phyloP scores from a whole-genome alignment of 2,888 invertebrate species.

The Lysandra bellargus region DNA sequence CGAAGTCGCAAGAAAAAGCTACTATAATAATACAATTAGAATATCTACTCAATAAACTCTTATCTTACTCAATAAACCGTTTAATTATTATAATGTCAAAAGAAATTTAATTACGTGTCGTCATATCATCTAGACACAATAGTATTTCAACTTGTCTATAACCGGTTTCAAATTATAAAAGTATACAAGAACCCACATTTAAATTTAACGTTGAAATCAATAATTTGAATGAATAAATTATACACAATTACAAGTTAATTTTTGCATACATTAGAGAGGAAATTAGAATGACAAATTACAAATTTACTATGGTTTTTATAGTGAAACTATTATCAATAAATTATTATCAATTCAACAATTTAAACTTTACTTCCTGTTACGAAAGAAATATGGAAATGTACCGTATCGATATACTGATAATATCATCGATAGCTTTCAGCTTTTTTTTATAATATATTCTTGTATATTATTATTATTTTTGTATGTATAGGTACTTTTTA shows the following conservation, averaged over 20 bases:
- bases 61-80: too few relatives aligned
- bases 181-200: neutral
- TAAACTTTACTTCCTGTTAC: neutral
- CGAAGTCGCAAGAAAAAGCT: too few relatives aligned
- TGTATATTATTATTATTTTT: neutral
- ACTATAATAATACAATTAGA: too few relatives aligned
- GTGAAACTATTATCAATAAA: neutral
- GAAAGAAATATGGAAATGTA: neutral
- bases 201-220: constrained; percentile 9
- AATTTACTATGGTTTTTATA: constrained; percentile 13
- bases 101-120: neutral
- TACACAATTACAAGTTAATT: constrained; percentile 13
- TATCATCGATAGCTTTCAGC: neutral
- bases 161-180: constrained; percentile 3
- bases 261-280: constrained; percentile 18
- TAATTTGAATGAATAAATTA: constrained; percentile 1
- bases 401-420: neutral
- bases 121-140: neutral
- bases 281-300: constrained; percentile 21
- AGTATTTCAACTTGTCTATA: neutral
- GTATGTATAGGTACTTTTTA: too few relatives aligned
- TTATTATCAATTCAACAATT: neutral
- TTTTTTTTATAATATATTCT: neutral
- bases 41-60: too few relatives aligned
- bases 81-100: neutral